Conservation (phyloP, 92 coral and sea anemone species). For the Virgularia gustaviana region DNA sequence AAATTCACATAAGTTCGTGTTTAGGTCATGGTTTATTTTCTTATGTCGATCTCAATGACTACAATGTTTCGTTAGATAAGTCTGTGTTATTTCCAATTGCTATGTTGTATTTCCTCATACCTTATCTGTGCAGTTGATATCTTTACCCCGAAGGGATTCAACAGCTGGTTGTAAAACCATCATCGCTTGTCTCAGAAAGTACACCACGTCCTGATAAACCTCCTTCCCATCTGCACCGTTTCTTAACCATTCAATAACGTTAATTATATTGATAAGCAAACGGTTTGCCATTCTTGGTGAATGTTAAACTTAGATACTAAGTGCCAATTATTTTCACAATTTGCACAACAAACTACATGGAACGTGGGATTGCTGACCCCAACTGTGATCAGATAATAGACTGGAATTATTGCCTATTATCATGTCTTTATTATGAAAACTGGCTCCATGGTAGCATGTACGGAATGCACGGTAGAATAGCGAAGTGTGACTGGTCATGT, state of each 20-base stretch:
- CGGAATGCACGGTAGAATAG: too few relatives aligned
- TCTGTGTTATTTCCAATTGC: too few relatives aligned
- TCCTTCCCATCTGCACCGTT: not conserved
- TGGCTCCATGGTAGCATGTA: too few relatives aligned
- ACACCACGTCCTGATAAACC: conserved; percentile 9
- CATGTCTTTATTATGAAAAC: too few relatives aligned
- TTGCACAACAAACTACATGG: conserved; percentile 11
- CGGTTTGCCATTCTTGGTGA: conserved; percentile 15
- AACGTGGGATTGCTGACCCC: conserved; percentile 5
- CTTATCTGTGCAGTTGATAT: conserved; percentile 5
- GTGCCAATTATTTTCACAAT: not conserved
- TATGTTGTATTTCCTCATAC: too few relatives aligned
- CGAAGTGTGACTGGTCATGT: too few relatives aligned
- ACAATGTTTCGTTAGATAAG: too few relatives aligned
- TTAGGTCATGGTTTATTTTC: too few relatives aligned
- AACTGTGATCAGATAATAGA: not conserved
- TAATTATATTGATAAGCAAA: conserved; percentile 15
- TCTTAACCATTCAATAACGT: conserved; percentile 16
- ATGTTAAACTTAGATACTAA: not conserved
- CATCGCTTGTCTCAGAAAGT: conserved; percentile 3
- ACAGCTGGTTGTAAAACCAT: conserved; percentile 15
- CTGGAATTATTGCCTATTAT: too few relatives aligned
- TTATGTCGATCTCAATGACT: too few relatives aligned
- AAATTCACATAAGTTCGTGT: too few relatives aligned
- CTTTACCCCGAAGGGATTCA: conserved; percentile 21